Evolutionary conservation across 2,113 vertebrate genomes (phyloP).

Genomic region (Laticauda colubrina): DNA sequence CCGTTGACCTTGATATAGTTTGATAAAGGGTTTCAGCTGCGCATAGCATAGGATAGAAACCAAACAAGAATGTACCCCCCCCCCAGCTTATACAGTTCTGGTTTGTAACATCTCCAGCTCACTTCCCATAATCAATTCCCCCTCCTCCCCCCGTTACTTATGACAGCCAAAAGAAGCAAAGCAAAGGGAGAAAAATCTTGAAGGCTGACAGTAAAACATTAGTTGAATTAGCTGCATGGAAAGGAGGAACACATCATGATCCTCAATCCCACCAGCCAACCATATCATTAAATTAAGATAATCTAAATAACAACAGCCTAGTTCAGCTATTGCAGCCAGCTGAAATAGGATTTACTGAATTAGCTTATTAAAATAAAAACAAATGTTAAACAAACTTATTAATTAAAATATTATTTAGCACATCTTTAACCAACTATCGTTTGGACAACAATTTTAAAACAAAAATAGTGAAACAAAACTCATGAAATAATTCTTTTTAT

Average conservation of each 20-base stretch:
- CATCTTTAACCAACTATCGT: background rate
- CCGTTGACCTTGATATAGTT: too few species aligned
- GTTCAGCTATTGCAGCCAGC: constrained; percentile 34
- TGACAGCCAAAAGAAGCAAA: too few species aligned
- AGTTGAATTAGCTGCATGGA: constrained; percentile 54
- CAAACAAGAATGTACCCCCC: too few species aligned
- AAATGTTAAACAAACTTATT: background rate
- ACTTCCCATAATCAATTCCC: too few species aligned
- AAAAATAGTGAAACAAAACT: background rate
- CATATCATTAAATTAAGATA: constrained; percentile 66
- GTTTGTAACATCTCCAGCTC: too few species aligned
- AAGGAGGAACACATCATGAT: constrained; percentile 40
- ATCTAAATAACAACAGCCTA: constrained; percentile 61
- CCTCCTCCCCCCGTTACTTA: too few species aligned
- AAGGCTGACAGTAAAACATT: constrained; percentile 50
- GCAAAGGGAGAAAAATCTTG: too few species aligned
- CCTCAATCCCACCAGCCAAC: constrained; percentile 55
- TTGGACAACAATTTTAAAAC: background rate
- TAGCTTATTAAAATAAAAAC: constrained; percentile 4
- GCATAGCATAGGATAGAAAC: too few species aligned
- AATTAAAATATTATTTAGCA: background rate
- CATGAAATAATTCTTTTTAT: background rate
- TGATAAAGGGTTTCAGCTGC: too few species aligned
- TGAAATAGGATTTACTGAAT: constrained; percentile 10
- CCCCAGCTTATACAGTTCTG: too few species aligned